These are phyloP conservation scores for Caenorhabditis imperialis DNA, from an alignment of 2,888 invertebrate genomes.

Conservation along the genomic window DNA sequence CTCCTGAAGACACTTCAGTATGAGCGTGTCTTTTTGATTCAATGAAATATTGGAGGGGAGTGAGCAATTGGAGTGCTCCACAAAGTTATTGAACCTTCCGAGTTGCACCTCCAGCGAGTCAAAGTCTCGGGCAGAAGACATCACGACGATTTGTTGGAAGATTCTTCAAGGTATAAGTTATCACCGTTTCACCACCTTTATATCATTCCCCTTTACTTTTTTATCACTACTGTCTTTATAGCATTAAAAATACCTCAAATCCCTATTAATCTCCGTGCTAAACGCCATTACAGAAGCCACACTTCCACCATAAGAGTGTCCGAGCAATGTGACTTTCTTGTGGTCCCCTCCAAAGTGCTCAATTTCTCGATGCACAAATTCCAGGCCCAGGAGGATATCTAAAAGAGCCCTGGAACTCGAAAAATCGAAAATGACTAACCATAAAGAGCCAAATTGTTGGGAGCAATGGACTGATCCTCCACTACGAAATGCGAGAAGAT, in stretches of 20 bases:
- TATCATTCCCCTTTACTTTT: too few relatives aligned
- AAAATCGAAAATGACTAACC: too few relatives aligned
- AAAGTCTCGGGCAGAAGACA: slow-evolving; percentile 29
- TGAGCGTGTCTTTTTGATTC: too few relatives aligned
- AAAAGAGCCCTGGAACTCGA: neutral
- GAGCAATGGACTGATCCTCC: slow-evolving; percentile 54
- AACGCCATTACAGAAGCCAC: slow-evolving; percentile 16
- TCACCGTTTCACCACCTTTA: too few relatives aligned
- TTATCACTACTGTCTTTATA: too few relatives aligned
- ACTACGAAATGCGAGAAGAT: slow-evolving; percentile 59
- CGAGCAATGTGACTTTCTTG: slow-evolving; percentile 35
- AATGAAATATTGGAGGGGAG: too few relatives aligned
- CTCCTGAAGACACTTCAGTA: slow-evolving; percentile 46
- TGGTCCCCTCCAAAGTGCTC: slow-evolving; percentile 47
- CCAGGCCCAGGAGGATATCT: slow-evolving; percentile 44
- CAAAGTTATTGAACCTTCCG: slow-evolving; percentile 24
- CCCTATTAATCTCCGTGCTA: slow-evolving; percentile 7
- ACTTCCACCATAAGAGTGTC: slow-evolving; percentile 52
- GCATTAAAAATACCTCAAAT: too few relatives aligned
- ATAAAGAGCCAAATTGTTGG: slow-evolving; percentile 65
- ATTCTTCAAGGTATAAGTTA: too few relatives aligned
- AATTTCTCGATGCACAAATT: slow-evolving; percentile 49
- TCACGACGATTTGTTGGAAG: slow-evolving; percentile 45
- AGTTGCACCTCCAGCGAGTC: slow-evolving; percentile 2
- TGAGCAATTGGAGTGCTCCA: slow-evolving; percentile 15